A percentile compares a stretch with the other conserved stretches of the same genome.
Conservation (phyloP, 2,113 vertebrate species). For the Amblyopsis rosae region DNA sequence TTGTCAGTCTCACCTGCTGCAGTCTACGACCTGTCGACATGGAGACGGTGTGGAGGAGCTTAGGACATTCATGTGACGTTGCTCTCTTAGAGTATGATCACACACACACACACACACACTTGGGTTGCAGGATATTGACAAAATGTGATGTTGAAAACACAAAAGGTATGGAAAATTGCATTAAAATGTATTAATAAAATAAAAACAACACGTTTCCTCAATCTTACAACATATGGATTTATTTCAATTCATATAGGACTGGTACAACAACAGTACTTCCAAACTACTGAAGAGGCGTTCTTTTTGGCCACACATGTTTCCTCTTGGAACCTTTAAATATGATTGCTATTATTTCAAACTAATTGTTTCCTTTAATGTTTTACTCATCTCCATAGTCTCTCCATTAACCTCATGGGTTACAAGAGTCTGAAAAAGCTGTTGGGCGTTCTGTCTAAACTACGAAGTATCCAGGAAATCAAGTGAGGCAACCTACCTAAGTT, state of each 20-base stretch:
- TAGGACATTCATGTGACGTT: conserved; percentile 64
- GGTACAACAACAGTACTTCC: too few relatives aligned
- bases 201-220: too few relatives aligned
- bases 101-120: background rate
- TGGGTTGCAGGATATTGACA: too few relatives aligned
- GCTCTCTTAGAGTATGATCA: conserved; percentile 76
- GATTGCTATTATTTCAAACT: background rate
- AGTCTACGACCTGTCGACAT: conserved; percentile 60
- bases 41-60: conserved; percentile 58
- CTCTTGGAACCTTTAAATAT: background rate
- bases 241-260: too few relatives aligned
- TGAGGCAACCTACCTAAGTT: conserved; percentile 61
- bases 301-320: too few relatives aligned
- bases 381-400: conserved; percentile 73
- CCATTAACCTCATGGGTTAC: conserved; percentile 78
- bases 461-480: conserved; percentile 76
- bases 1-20: conserved; percentile 73
- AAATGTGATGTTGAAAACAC: too few relatives aligned
- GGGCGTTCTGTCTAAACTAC: conserved; percentile 68
- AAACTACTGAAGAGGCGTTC: too few relatives aligned
- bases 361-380: background rate
- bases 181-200: too few relatives aligned
- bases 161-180: too few relatives aligned
- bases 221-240: too few relatives aligned
- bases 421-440: conserved; percentile 72